Percentiles rank a stretch among this genome's conserved stretches.
Conservation (phyloP, 2,888 invertebrate species). For the Nematopogon swammerdamellus region DNA sequence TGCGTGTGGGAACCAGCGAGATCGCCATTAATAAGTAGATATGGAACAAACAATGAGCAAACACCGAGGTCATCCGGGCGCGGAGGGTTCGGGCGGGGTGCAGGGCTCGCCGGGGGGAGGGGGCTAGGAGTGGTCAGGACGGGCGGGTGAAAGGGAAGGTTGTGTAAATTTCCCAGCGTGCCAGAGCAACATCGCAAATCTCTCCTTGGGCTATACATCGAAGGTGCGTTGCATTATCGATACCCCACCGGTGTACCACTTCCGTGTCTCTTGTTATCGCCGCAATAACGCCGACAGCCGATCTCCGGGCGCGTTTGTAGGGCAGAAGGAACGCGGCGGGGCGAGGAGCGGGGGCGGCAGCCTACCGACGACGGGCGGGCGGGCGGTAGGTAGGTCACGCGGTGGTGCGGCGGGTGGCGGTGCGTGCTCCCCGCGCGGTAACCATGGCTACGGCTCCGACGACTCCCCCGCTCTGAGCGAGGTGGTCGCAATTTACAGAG, state of each 20-base stretch:
- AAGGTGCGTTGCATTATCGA: too few species aligned
- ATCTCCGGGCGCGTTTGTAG: too few species aligned
- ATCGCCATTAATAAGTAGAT: background rate
- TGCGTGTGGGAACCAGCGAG: background rate
- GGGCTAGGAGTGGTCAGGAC: background rate
- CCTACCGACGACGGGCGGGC: background rate
- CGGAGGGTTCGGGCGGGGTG: background rate
- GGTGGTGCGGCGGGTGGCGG: slow-evolving; percentile 4
- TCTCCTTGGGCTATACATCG: too few species aligned
- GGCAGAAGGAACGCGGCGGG: too few species aligned
- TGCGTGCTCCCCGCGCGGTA: slow-evolving; percentile 8
- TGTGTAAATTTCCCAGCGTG: background rate
- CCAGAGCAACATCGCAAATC: too few species aligned
- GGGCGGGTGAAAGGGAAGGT: background rate
- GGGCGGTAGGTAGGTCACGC: slow-evolving; percentile 4
- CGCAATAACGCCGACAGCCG: too few species aligned
- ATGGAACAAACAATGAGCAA: background rate
- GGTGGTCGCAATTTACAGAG: too few species aligned
- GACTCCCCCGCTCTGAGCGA: slow-evolving; percentile 2
- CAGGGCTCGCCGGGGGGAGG: too few species aligned
- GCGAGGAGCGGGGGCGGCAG: too few species aligned
- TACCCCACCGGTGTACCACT: too few species aligned
- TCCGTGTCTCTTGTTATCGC: too few species aligned
- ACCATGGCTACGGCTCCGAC: slow-evolving; percentile 11
- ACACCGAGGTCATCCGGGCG: background rate